phyloP scores from a whole-genome alignment of 1,140 invertebrate species.

The Papilio polytes region DNA sequence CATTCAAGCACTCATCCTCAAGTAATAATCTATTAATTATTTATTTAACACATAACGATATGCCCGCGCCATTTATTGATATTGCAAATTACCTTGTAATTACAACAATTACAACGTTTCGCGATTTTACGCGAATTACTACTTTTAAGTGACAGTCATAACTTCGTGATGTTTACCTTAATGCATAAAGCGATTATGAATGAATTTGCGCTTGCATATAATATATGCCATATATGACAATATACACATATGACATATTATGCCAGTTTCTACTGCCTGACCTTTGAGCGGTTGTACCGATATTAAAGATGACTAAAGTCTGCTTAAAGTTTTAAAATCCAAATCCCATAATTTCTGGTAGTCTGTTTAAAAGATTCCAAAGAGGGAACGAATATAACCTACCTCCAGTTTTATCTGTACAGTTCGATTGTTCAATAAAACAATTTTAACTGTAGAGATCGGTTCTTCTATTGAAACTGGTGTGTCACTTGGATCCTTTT shows the following conservation, averaged over 20 bases:
- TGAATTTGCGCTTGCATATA: background rate
- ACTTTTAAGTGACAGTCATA: background rate
- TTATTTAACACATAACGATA: background rate
- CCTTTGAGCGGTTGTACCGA: no score
- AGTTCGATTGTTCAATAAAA: no score
- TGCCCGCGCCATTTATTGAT: background rate
- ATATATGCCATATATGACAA: no score
- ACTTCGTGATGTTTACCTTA: background rate
- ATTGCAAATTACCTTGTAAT: background rate
- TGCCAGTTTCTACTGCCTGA: no score
- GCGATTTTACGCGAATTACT: background rate
- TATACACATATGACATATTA: no score
- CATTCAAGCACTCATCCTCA: constrained; percentile 75
- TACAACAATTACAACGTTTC: background rate
- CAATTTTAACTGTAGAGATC: background rate
- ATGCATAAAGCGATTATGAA: background rate
- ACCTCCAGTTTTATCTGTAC: no score
- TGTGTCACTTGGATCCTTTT: no score
- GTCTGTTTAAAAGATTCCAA: no score
- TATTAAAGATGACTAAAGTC: no score
- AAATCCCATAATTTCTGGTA: no score
- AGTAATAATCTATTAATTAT: constrained; percentile 57
- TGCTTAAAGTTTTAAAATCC: no score
- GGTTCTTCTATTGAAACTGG: constrained; percentile 5
- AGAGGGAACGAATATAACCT: no score